Percentiles rank a stretch among this genome's conserved stretches.
phyloP scores from a whole-genome alignment of 2,113 vertebrate genomes.

The Nothocercus nigrocapillus region DNA sequence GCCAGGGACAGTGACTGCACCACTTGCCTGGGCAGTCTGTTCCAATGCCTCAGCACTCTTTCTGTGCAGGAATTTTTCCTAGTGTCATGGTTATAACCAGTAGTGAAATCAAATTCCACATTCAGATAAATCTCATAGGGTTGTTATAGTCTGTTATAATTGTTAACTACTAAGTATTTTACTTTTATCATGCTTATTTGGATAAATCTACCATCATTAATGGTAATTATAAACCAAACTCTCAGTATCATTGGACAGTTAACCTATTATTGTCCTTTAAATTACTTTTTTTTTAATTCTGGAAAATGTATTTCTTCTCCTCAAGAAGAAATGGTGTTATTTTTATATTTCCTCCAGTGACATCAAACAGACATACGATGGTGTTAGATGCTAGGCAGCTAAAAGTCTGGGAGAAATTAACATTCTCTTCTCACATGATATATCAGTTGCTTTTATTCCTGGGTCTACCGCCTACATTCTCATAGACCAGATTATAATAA shows the following conservation, averaged over 20 bases:
- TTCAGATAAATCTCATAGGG: background rate
- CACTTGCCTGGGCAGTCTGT: too few relatives aligned
- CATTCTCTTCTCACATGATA: background rate
- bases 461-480: background rate
- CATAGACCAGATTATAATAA: background rate
- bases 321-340: background rate
- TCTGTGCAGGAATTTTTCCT: too few relatives aligned
- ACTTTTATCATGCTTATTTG: background rate
- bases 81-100: background rate
- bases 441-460: background rate
- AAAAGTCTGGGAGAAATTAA: background rate
- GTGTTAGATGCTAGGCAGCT: background rate
- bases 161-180: background rate
- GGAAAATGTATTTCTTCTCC: background rate
- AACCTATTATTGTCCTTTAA: background rate
- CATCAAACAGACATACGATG: background rate
- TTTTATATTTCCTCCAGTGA: background rate
- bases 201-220: background rate
- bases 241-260: background rate
- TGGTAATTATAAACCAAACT: background rate
- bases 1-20: too few relatives aligned
- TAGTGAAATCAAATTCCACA: background rate
- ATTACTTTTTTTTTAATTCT: background rate
- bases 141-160: background rate
- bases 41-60: too few relatives aligned